phyloP scores from a whole-genome alignment of 1,140 invertebrate species.

The Bombus sibiricus region DNA sequence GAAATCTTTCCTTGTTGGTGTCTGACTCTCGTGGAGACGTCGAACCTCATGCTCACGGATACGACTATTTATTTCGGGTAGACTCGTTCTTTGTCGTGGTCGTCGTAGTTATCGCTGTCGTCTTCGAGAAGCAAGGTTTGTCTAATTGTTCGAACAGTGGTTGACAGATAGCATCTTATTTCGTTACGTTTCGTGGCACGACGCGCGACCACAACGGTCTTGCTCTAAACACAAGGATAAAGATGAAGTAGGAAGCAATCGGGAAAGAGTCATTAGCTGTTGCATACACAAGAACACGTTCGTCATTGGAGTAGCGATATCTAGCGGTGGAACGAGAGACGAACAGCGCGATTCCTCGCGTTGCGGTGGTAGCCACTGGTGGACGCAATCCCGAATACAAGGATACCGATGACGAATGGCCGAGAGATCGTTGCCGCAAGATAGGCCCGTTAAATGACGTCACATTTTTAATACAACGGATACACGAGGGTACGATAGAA shows the following conservation, averaged over 20 bases:
- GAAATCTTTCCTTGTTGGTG: neutral
- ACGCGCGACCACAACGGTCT: too few relatives aligned
- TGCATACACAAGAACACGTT: constrained; percentile 21
- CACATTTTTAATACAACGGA: constrained; percentile 74
- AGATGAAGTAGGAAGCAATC: neutral
- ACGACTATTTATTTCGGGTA: neutral
- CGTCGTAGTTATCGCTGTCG: neutral
- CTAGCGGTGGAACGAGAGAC: constrained; percentile 25
- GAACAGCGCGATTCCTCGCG: constrained; percentile 39
- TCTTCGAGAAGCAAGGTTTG: neutral
- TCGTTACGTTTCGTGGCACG: too few relatives aligned
- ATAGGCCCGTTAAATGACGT: constrained; percentile 74
- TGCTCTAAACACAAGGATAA: neutral
- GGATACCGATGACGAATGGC: constrained; percentile 72
- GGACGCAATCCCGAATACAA: constrained; percentile 67
- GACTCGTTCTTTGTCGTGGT: too few relatives aligned
- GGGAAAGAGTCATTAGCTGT: constrained; percentile 48
- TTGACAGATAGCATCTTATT: neutral
- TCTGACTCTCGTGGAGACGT: neutral
- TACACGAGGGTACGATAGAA: constrained; percentile 45
- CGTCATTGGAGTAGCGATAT: constrained; percentile 29
- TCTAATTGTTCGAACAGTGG: neutral
- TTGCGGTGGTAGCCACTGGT: constrained; percentile 37
- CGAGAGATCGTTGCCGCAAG: constrained; percentile 64
- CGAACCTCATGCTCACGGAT: neutral